These are phyloP conservation scores for Dicentrarchus labrax DNA, from an alignment of 2,113 vertebrate species.

Conservation along the genomic window DNA sequence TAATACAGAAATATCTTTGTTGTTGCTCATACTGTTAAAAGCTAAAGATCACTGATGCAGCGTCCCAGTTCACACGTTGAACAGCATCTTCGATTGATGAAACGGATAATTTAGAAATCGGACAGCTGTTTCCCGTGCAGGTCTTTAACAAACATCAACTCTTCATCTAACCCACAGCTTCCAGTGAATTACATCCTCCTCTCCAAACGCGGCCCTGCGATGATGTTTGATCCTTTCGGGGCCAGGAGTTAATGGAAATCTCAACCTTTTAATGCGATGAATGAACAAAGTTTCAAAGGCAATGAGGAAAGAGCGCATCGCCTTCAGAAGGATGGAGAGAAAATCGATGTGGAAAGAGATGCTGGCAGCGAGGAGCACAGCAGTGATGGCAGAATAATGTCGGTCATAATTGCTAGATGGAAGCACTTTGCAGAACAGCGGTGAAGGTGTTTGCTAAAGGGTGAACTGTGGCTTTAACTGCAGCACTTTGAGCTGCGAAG, in stretches of 20 bases:
- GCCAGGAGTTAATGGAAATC: conserved; percentile 37
- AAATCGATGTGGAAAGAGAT: conserved; percentile 21
- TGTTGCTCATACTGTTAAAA: background rate
- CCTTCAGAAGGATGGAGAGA: conserved; percentile 31
- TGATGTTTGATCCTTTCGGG: background rate
- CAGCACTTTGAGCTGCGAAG: conserved; percentile 8
- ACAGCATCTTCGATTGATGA: background rate
- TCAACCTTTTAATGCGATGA: background rate
- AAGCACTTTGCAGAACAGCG: conserved; percentile 4
- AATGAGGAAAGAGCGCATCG: background rate
- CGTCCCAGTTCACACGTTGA: background rate
- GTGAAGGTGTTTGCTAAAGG: background rate
- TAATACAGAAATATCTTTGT: no score
- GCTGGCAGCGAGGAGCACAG: background rate
- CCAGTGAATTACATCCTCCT: background rate
- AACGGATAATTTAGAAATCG: background rate
- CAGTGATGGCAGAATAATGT: background rate
- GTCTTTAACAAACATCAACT: background rate
- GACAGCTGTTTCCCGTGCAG: background rate
- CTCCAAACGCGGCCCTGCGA: background rate
- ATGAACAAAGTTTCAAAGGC: conserved; percentile 25
- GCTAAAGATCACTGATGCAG: background rate
- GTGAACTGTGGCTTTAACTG: conserved; percentile 28
- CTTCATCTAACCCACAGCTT: background rate
- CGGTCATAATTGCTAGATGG: conserved; percentile 3